Percentiles rank a stretch among this genome's conserved stretches.
Conservation (phyloP, 2,888 invertebrate species). For the Flabesymbios commensalis region DNA sequence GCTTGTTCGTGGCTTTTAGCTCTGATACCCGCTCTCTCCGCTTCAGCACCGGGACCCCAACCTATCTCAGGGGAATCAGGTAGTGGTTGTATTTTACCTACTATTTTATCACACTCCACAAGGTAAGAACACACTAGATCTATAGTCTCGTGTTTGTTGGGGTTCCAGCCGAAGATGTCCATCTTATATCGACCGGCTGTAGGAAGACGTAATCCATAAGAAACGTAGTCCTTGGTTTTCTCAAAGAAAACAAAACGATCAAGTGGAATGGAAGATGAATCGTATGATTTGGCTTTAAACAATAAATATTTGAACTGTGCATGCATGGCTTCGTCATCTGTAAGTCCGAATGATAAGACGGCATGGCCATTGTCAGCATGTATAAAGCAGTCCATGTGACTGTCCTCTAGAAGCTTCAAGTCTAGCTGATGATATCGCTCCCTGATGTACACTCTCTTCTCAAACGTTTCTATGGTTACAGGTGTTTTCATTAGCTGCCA, state of each 20-base stretch:
- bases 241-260: conserved; percentile 55
- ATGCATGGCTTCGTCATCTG: conserved; percentile 38
- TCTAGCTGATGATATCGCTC: conserved; percentile 52
- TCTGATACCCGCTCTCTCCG: conserved; percentile 46
- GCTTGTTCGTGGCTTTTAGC: conserved; percentile 50
- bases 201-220: conserved; percentile 47
- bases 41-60: conserved; percentile 53
- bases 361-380: conserved; percentile 47
- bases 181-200: conserved; percentile 51
- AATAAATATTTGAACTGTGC: conserved; percentile 53
- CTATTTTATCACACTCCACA: conserved; percentile 44
- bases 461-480: conserved; percentile 43
- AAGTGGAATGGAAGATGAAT: conserved; percentile 39
- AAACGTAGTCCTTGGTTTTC: conserved; percentile 42
- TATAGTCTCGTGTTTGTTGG: conserved; percentile 45
- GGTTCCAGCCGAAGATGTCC: conserved; percentile 54
- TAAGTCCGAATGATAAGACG: conserved; percentile 46
- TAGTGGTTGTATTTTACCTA: conserved; percentile 46
- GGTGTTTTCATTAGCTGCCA: conserved; percentile 54
- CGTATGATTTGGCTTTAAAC: conserved; percentile 29
- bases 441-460: conserved; percentile 50
- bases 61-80: conserved; percentile 56
- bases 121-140: conserved; percentile 56
- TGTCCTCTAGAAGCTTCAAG: conserved; percentile 40
- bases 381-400: conserved; percentile 42